Evolutionary conservation across 2,888 invertebrate genomes (phyloP), one percentile per base, ranked within the genome.

Genomic region (Lithophane ornitopus): DNA sequence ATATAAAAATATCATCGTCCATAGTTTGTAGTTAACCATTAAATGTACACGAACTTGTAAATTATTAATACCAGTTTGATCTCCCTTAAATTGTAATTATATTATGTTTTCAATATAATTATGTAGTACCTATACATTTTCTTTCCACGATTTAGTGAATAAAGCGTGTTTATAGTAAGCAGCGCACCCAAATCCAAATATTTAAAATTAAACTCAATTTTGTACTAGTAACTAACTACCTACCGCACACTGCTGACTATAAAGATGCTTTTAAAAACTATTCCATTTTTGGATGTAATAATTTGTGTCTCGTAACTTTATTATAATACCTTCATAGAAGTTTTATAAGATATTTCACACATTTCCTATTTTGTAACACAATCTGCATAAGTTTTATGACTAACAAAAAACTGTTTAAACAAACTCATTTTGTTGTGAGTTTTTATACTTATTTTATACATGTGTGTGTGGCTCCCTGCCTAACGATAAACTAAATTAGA

Each of bases 1-100:
- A 75, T 81, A 79, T 80, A 80, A 74, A 81, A 78, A 82, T 80
- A 78, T 86, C 86, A 80, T 85, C 86, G 85, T 86, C 84, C 82
- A 77, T 85, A 79, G 82, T 73, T 74, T 74, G 65, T 85, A 88
- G 82, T 76, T 70, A 68, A 76, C 74, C 74, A 62, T 82, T 83
- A 67, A 69, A 76, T 78, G 68, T 76, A 74, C 71, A 74, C 77
- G 61, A 76, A 82, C 76, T 74, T 70, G 67, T 72, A 81, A 81
- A 77, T 77, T 70, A 77, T 69, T 70, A 66, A 78, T 73, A 76
- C 78, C 79, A 79, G 76, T 79, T 81, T 84, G 85, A 85, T 85
- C 85, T 85, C 85, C 75, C 54, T 76, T 63, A 75, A 52, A 73
- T 70, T 78, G 59, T 82, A 71, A 72, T 69, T 73, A 62, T 61